Base-by-base conservation (phyloP, 2,797 vertebrate genomes). In the Silurus lanzhouensis region DNA sequence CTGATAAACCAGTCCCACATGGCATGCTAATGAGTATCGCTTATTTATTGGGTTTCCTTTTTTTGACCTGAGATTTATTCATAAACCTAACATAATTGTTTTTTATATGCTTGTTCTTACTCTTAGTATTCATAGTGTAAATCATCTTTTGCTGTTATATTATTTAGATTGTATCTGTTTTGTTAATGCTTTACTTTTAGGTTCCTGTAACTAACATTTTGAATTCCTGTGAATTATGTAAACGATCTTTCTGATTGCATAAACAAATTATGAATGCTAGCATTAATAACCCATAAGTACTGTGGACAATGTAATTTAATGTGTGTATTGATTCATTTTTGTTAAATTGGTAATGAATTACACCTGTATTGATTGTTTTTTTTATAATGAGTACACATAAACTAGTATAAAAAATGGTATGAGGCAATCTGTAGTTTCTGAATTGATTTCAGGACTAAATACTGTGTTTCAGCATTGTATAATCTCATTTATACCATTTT, bases 31-130 rank as follows among this genome's bases (percentile, higher is more conserved):
- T 48, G 57, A 38, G 38, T 48, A 64, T 64, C 25, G 60, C 48
- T 80, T 48, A 80, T 80, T 80, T 80, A 80, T 64, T 48, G 13
- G 1, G 15, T 48, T 61, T 5, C 6, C 9, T 46, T 46, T 80
- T 78, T 78, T 68, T 15, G 31, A 63, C 57, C 31, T 61, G 74
- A 76, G 74, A 76, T 58, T 60, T 27, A 77, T 60, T 22, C 27
- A 77, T 58, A 38, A 22, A 60, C 57, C 75, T 79, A 46, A 61
- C 6, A n/a, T 14, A 61, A 17, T 46, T 25, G 14, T 80, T 66
- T 38, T 48, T 80, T 25, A 48, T 64, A 44, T 48, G 78, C 38
- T 64, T 80, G 38, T 8, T 64, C 7, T 46, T 64, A n/a, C 58
- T 79, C 22, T 79, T 31, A 80, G 15, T 6, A 8, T 14, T 48